phyloP scores from a whole-genome alignment of 23 tunicate species.

The Botrylloides violaceus region DNA sequence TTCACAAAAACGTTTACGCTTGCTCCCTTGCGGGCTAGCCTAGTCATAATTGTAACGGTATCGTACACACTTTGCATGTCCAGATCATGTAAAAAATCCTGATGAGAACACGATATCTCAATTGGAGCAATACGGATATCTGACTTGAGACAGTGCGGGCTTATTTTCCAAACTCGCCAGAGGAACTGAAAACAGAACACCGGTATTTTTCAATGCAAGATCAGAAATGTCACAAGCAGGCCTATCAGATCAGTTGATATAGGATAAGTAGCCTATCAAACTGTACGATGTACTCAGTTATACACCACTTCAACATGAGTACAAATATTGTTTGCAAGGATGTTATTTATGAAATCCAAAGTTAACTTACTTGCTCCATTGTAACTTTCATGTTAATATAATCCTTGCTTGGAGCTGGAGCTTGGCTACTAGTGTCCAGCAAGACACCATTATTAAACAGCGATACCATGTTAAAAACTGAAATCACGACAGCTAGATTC shows the following conservation, averaged over 20 bases:
- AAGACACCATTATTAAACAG: slow-evolving; percentile 44
- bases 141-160: slow-evolving; percentile 52
- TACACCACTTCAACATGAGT: too few relatives aligned
- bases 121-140: slow-evolving; percentile 53
- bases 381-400: slow-evolving; percentile 56
- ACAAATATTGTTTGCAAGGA: too few relatives aligned
- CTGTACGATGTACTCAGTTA: too few relatives aligned
- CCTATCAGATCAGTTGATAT: too few relatives aligned
- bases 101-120: slow-evolving; percentile 37
- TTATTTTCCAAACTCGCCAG: slow-evolving; percentile 79
- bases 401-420: slow-evolving; percentile 86
- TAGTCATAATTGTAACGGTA: too few relatives aligned
- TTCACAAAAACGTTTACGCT: too few relatives aligned
- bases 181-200: slow-evolving; percentile 23
- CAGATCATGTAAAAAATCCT: slow-evolving; percentile 55
- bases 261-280: too few relatives aligned
- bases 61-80: slow-evolving; percentile 51
- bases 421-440: slow-evolving; percentile 49
- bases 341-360: too few relatives aligned
- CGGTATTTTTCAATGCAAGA: too few relatives aligned
- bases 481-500: too few relatives aligned
- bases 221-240: too few relatives aligned
- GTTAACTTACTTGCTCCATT: slow-evolving; percentile 29
- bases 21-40: too few relatives aligned
- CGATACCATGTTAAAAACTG: slow-evolving; percentile 25